These are phyloP conservation scores for Petrocephalus sullivani DNA, from an alignment of 2,797 vertebrate genomes.

Conservation along the genomic window DNA sequence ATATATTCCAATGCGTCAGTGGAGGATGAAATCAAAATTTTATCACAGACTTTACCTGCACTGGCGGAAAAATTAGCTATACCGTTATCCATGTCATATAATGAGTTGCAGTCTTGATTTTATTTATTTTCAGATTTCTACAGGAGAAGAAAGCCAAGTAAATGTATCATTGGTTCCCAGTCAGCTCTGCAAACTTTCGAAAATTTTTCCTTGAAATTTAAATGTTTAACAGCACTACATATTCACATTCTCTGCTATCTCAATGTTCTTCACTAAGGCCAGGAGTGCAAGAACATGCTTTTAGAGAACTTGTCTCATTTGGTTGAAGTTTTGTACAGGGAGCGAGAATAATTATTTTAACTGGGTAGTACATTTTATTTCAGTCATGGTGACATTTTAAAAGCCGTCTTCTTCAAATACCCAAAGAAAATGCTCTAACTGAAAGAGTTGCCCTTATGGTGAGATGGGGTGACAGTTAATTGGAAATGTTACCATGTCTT, in stretches of 20 bases:
- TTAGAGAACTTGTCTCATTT: slow-evolving; percentile 3
- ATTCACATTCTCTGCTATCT: slow-evolving; percentile 3
- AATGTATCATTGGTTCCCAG: not conserved
- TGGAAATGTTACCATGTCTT: slow-evolving; percentile 58
- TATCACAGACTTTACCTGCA: slow-evolving; percentile 12
- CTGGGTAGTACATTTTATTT: slow-evolving; percentile 43
- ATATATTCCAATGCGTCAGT: not conserved
- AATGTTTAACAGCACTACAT: not conserved
- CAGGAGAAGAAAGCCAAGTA: not conserved
- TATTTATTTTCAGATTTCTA: not conserved
- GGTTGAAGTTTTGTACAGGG: slow-evolving; percentile 23
- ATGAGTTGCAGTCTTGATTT: not conserved
- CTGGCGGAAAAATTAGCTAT: not conserved
- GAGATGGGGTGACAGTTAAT: slow-evolving; percentile 58
- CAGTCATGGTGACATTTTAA: slow-evolving; percentile 60
- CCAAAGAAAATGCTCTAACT: slow-evolving; percentile 58
- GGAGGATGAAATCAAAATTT: not conserved
- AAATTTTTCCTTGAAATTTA: not conserved
- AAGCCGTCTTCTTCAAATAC: slow-evolving; percentile 44
- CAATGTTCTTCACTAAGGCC: slow-evolving; percentile 16
- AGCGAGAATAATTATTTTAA: slow-evolving; percentile 21
- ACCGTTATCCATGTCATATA: not conserved
- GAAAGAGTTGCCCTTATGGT: slow-evolving; percentile 47
- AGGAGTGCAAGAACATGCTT: not conserved
- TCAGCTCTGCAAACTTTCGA: not conserved